Conservation (phyloP, 2,797 vertebrate genomes). For the Gephyroberyx darwinii region DNA sequence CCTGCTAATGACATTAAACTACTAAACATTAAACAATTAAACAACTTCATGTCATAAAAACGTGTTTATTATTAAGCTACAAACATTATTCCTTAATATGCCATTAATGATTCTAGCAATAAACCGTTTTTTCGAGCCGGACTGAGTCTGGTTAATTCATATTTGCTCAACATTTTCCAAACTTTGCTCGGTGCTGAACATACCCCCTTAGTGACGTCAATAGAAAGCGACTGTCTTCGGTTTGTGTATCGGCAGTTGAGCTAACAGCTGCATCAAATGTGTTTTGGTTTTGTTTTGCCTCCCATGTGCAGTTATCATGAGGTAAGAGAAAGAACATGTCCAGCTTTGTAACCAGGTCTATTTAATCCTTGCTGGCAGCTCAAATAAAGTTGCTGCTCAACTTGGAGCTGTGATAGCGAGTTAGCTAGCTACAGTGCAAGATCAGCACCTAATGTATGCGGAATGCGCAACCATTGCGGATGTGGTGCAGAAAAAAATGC, state of each 20-base stretch:
- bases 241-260: slow-evolving; percentile 75
- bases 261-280: slow-evolving; percentile 70
- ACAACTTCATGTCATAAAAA: no score
- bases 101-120: no score
- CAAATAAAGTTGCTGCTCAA: slow-evolving; percentile 7
- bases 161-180: not conserved
- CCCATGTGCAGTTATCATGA: slow-evolving; percentile 57
- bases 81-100: no score
- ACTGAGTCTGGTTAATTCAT: no score
- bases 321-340: slow-evolving; percentile 66
- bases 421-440: slow-evolving; percentile 63
- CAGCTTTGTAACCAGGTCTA: not conserved
- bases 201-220: slow-evolving; percentile 70
- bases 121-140: no score
- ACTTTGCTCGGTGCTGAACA: slow-evolving; percentile 43
- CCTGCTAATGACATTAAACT: not conserved
- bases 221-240: slow-evolving; percentile 72
- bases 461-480: slow-evolving; percentile 86
- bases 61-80: no score
- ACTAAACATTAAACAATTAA: no score
- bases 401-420: slow-evolving; percentile 23
- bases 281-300: slow-evolving; percentile 70
- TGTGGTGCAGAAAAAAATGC: slow-evolving; percentile 83
- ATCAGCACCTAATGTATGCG: slow-evolving; percentile 82
- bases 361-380: not conserved